Conservation (phyloP, 2,888 invertebrate species). For the Melanargia galathea region DNA sequence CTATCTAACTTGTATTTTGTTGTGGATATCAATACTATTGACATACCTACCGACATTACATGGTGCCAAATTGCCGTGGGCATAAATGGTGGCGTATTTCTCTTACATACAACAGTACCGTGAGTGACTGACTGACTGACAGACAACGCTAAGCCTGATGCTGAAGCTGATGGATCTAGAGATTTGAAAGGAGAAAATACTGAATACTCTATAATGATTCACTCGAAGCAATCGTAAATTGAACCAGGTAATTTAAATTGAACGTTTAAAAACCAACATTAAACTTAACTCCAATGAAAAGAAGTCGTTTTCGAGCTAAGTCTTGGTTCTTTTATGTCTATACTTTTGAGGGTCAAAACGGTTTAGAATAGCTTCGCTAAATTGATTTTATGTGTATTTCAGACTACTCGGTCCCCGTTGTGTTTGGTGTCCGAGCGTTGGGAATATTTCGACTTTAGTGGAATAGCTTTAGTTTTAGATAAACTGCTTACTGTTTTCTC, state of each 20-base stretch:
- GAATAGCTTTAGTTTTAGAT: slow-evolving; percentile 51
- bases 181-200: too few species aligned
- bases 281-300: slow-evolving; percentile 22
- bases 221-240: neutral
- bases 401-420: slow-evolving; percentile 59
- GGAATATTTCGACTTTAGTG: slow-evolving; percentile 60
- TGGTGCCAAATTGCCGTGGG: too few species aligned
- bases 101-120: too few species aligned
- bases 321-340: slow-evolving; percentile 56
- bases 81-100: too few species aligned
- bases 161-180: too few species aligned
- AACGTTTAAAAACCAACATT: slow-evolving; percentile 18
- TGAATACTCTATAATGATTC: too few species aligned
- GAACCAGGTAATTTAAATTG: slow-evolving; percentile 1
- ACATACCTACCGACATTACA: too few species aligned
- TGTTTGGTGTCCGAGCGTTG: slow-evolving; percentile 52
- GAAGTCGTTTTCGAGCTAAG: slow-evolving; percentile 30
- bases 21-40: neutral
- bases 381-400: slow-evolving; percentile 81
- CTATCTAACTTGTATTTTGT: neutral
- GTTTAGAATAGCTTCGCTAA: slow-evolving; percentile 75
- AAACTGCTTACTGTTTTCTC: slow-evolving; percentile 39
- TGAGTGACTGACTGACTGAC: too few species aligned
- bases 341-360: slow-evolving; percentile 66
- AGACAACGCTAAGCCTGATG: too few species aligned